These are phyloP conservation scores for Acropora tenuis DNA, from an alignment of 64 coral and sea anemone genomes.

Conservation along the genomic window DNA sequence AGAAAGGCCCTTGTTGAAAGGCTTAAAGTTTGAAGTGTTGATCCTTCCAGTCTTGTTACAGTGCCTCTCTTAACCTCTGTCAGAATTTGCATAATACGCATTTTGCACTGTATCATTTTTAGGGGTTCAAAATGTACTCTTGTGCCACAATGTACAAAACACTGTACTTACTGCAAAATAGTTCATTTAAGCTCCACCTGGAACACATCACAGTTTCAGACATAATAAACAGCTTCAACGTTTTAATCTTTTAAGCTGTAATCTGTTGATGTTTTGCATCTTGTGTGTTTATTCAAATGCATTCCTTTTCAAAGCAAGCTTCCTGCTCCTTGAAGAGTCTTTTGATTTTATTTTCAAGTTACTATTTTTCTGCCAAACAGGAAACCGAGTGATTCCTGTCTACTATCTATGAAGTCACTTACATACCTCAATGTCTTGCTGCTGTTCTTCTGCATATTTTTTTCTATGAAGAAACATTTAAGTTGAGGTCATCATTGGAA, in stretches of 20 bases:
- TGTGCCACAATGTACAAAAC: too few species aligned
- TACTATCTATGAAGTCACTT: too few species aligned
- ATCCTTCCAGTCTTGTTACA: background rate
- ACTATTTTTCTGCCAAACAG: background rate
- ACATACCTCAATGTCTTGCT: too few species aligned
- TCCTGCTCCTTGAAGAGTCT: background rate
- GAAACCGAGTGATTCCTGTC: too few species aligned
- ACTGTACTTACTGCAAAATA: background rate
- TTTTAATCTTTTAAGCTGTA: background rate
- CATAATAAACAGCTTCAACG: background rate
- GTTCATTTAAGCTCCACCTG: background rate
- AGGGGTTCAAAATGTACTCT: background rate
- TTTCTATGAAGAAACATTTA: too few species aligned
- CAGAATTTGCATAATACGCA: background rate
- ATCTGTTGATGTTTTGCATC: background rate
- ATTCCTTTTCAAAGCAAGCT: background rate
- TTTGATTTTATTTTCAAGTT: background rate
- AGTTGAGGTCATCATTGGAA: too few species aligned
- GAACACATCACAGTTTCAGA: background rate
- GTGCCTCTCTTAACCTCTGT: background rate
- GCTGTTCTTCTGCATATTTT: too few species aligned
- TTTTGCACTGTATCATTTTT: background rate
- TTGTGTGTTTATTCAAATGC: background rate
- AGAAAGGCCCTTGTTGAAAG: background rate
- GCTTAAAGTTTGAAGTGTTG: background rate